These are phyloP conservation scores for Adelognathus sp. DNA, from an alignment of 2,888 invertebrate species.

Conservation along the genomic window DNA sequence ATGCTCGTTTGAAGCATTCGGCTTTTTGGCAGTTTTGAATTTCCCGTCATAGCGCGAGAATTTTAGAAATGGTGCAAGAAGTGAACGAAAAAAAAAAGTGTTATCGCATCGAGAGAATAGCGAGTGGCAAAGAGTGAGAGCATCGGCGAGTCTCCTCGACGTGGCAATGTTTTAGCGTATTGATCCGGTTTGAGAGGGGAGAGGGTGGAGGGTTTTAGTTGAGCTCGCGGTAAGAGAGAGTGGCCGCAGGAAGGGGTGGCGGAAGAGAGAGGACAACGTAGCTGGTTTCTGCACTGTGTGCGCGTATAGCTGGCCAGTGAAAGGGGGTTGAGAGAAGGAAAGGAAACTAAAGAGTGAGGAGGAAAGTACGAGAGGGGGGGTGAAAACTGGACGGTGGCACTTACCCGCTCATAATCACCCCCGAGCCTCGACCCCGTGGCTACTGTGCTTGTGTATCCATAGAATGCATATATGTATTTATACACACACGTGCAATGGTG, in stretches of 20 bases:
- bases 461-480: too few species aligned
- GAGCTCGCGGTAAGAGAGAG: conserved; percentile 63
- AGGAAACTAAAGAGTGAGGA: conserved; percentile 44
- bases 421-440: conserved; percentile 60
- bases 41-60: not conserved
- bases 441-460: conserved; percentile 43
- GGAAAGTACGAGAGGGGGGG: conserved; percentile 54
- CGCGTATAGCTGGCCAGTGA: conserved; percentile 7
- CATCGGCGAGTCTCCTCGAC: conserved; percentile 72
- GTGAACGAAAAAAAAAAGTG: not conserved
- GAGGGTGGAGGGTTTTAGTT: conserved; percentile 70
- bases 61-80: not conserved
- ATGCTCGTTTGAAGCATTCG: too few species aligned
- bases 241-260: conserved; percentile 12
- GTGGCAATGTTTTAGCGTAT: conserved; percentile 80
- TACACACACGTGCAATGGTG: too few species aligned
- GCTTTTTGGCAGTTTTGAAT: too few species aligned
- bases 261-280: conserved; percentile 6
- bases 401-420: conserved; percentile 79
- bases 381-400: conserved; percentile 79
- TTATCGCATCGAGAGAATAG: conserved; percentile 3
- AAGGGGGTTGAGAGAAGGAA: conserved; percentile 57
- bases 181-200: conserved; percentile 73
- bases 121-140: too few species aligned
- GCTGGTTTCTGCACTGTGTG: not conserved